Base-by-base conservation (phyloP, 2,113 vertebrate genomes). In the Colistium nudipinnis region DNA sequence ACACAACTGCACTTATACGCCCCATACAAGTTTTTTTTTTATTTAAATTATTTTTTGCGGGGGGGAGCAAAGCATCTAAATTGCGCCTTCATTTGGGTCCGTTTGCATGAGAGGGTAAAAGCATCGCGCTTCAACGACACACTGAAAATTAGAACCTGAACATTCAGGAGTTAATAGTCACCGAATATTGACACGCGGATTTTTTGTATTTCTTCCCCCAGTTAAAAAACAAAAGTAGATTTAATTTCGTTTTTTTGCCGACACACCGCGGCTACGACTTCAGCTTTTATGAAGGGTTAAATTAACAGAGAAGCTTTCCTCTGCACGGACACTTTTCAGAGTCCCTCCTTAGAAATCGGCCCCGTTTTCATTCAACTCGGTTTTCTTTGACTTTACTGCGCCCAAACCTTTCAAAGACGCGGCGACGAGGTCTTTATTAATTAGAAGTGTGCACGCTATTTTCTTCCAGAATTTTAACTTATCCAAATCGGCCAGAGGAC, bases 391-490 rank as follows among this genome's bases (percentile, higher is more conserved):
- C 76, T 79, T 80, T 13, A 66, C 31, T 73, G 70, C 36, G 70
- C 38, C 39, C 67, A 77, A 82, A 60, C 39, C 70, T 81, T 68
- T 59, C 78, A 77, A 86, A 67, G 63, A 80, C 70, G 43, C 67
- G 39, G 62, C 74, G 86, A 87, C 57, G 76, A 73, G 55, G 52
- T 89, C 83, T 82, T 84, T 85, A 86, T 79, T 85, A 88, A 87
- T 80, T 47, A 25, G 59, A 67, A 55, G 35, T 74, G 76, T 59
- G 57, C 59, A 72, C 44, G 67, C 85, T 74, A 82, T 62, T 69
- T 81, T 70, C 41, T 73, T 80, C 69, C 22, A 69, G 78, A 4
- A 66, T 63, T 80, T 70, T 24, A 35, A 62, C 27, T 39, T 25
- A 35, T 49, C 38, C 65, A 38, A 8, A 16, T 20, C 41, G 45